Conservation (phyloP, 2,113 vertebrate genomes). For the Carettochelys insculpta region DNA sequence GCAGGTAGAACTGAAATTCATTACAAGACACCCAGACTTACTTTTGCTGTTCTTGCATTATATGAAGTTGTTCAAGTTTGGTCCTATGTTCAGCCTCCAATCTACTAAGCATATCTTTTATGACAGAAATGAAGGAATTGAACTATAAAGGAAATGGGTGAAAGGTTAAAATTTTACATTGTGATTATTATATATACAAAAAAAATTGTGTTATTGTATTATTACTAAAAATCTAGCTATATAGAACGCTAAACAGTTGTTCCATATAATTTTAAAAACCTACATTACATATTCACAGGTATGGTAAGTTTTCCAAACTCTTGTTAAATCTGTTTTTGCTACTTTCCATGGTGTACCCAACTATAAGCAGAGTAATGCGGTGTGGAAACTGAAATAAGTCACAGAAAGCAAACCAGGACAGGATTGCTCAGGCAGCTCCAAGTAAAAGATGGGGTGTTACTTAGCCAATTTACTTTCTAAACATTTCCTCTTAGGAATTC, state of each 20-base stretch:
- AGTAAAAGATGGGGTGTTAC: not conserved
- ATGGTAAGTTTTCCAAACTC: not conserved
- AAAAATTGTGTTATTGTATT: not conserved
- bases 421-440: not conserved
- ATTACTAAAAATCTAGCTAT: not conserved
- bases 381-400: not conserved
- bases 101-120: slow-evolving; percentile 94
- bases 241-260: not conserved
- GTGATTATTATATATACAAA: not conserved
- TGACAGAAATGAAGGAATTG: slow-evolving; percentile 96
- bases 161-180: slow-evolving; percentile 25
- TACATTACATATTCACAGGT: not conserved
- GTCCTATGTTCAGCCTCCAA: slow-evolving; percentile 97
- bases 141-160: slow-evolving; percentile 85
- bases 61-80: slow-evolving; percentile 95
- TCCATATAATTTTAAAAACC: not conserved
- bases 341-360: not conserved
- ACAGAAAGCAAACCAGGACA: not conserved
- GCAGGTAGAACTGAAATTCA: not conserved
- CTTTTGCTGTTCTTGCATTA: slow-evolving; percentile 98
- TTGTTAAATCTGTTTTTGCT: not conserved
- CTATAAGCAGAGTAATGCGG: not conserved
- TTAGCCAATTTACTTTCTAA: not conserved
- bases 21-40: slow-evolving; percentile 59
- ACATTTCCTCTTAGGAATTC: not conserved